Evolutionary conservation across 2,797 vertebrate genomes (phyloP), one percentile per base, ranked within the genome.

Genomic region (Enteromius radiatus): DNA sequence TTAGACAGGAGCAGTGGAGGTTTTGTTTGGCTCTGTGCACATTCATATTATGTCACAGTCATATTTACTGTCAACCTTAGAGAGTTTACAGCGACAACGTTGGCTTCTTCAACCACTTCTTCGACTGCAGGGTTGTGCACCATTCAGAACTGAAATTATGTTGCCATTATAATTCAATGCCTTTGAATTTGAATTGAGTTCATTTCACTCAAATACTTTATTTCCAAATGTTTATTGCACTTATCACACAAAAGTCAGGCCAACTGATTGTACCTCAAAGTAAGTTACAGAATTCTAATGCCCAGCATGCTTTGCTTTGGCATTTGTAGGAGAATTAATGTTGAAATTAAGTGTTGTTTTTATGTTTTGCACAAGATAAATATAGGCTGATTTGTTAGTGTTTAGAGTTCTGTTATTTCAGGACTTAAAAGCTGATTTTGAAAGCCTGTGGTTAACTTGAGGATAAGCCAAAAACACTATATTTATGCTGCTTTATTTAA

Each of bases 51-150:
- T 71, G 56, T 78, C 67, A 82, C 33, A 14, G 65, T 71, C 6
- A 19, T 75, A 68, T 83, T 69, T 80, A 63, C 63, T 69, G 33
- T 70, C 59, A 80, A 47, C 28, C 76, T 80, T n/a, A 79, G 45
- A 4, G 31, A 76, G 64, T 70, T 80, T 81, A 63, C 65, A 23
- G 47, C 8, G 38, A 70, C 36, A 71, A 26, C 47, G 26, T 54
- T 43, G 49, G 70, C 43, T 70, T 63, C 65, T n/a, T 19, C 26
- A 63, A 28, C 38, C 61, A 28, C 43, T 45, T 70, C 3, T 76
- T 14, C 14, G 56, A 65, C 31, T 56, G 65, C 78, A 76, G 33
- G 23, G 15, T 56, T 71, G 33, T 41, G 5, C 0, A 6, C n/a
- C 59, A 9, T 17, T 52, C 17, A 79, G 33, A 79, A 41, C 10